A percentile compares a stretch with the other conserved stretches of the same genome.
These are phyloP conservation scores for Acinonyx jubatus DNA, from an alignment of 2,113 vertebrate genomes.

Conservation along the genomic window DNA sequence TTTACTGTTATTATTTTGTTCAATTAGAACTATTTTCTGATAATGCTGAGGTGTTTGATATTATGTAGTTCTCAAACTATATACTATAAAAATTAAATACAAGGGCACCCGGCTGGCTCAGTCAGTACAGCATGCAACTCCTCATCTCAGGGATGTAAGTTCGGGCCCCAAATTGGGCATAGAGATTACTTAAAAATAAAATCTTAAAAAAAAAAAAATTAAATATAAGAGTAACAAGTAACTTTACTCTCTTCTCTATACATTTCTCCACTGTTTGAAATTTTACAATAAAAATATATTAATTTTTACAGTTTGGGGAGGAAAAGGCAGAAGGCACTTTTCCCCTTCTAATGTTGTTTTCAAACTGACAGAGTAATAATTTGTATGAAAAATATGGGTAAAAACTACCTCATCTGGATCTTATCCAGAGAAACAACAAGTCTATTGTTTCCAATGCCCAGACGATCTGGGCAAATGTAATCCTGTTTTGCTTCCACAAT, in stretches of 20 bases:
- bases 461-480: background rate
- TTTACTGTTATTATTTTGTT: slow-evolving; percentile 16
- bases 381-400: slow-evolving; percentile 6
- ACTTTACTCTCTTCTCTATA: background rate
- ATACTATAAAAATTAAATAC: slow-evolving; percentile 11
- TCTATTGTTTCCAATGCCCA: background rate
- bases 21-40: slow-evolving; percentile 13
- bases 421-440: background rate
- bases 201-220: background rate
- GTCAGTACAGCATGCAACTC: too few relatives aligned
- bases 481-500: background rate
- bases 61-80: background rate
- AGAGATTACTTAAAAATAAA: too few relatives aligned
- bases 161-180: too few relatives aligned
- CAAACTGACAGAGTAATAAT: background rate
- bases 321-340: background rate
- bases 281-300: background rate
- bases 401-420: background rate
- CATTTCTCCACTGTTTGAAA: background rate
- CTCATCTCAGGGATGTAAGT: too few relatives aligned
- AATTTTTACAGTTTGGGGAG: background rate
- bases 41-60: background rate
- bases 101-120: background rate
- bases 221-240: background rate
- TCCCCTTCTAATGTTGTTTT: background rate